Evolutionary conservation across 2,888 invertebrate species (phyloP).

Genomic region (Spodoptera exigua): DNA sequence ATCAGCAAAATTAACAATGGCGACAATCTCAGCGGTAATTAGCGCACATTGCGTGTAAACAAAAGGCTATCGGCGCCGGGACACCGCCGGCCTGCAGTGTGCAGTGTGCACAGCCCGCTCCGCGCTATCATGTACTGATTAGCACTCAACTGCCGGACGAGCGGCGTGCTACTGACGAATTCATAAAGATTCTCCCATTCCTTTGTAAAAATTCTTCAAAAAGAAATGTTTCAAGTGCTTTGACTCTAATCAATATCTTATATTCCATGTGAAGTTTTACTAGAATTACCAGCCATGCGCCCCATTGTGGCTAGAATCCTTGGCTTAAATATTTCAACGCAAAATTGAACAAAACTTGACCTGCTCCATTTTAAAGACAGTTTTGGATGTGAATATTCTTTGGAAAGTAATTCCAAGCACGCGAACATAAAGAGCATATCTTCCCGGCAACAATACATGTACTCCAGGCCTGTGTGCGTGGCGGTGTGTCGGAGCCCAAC

Average conservation of each 20-base stretch:
- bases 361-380: too few species aligned
- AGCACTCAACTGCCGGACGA: constrained; percentile 19
- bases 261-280: too few species aligned
- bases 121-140: constrained; percentile 38
- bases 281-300: too few species aligned
- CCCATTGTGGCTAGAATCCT: too few species aligned
- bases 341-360: constrained; percentile 25
- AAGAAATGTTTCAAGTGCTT: too few species aligned
- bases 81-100: constrained; percentile 10
- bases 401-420: constrained; percentile 38
- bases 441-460: constrained; percentile 37
- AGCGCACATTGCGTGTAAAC: constrained; percentile 44
- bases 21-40: constrained; percentile 29
- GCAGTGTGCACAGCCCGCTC: constrained; percentile 3
- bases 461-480: constrained; percentile 19
- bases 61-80: constrained; percentile 45
- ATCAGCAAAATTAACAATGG: constrained; percentile 5
- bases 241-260: too few species aligned
- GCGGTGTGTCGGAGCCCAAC: constrained; percentile 1
- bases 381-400: constrained; percentile 36
- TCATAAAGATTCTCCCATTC: too few species aligned
- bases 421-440: constrained; percentile 30
- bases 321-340: constrained; percentile 6
- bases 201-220: too few species aligned
- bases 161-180: constrained; percentile 16